Evolutionary conservation across 2,113 vertebrate genomes (phyloP).

Genomic region (Pedetes capensis): DNA sequence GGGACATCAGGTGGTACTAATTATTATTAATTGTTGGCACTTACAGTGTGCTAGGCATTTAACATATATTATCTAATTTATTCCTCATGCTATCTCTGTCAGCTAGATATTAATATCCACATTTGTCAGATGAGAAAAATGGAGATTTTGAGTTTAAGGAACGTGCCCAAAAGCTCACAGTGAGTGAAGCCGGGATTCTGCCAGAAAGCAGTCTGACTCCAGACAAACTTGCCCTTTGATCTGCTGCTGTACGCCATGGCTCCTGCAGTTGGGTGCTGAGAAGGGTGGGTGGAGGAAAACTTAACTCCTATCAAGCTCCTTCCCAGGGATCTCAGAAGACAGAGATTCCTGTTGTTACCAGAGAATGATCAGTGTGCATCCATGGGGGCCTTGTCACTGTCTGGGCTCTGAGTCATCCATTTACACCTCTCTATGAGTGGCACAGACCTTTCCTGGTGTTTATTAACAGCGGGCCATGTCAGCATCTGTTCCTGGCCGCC

Average conservation of each 20-base stretch:
- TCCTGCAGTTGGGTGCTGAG: no score
- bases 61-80: not conserved
- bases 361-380: not conserved
- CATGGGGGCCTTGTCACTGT: not conserved
- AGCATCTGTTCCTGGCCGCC: conserved; percentile 26
- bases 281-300: not conserved
- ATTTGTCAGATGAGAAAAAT: not conserved
- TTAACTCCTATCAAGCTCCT: not conserved
- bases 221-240: not conserved
- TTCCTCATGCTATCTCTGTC: not conserved
- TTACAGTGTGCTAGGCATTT: not conserved
- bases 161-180: not conserved
- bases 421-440: conserved; percentile 38
- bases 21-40: not conserved
- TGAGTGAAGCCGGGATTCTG: not conserved
- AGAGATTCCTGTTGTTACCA: not conserved
- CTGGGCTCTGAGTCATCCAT: not conserved
- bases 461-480: not conserved
- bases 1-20: not conserved
- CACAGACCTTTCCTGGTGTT: conserved; percentile 14
- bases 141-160: not conserved
- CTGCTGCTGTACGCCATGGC: accelerated
- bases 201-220: not conserved
- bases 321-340: not conserved
- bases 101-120: not conserved